phyloP scores from a whole-genome alignment of 2,888 invertebrate species.

The Argyra leucocephala region DNA sequence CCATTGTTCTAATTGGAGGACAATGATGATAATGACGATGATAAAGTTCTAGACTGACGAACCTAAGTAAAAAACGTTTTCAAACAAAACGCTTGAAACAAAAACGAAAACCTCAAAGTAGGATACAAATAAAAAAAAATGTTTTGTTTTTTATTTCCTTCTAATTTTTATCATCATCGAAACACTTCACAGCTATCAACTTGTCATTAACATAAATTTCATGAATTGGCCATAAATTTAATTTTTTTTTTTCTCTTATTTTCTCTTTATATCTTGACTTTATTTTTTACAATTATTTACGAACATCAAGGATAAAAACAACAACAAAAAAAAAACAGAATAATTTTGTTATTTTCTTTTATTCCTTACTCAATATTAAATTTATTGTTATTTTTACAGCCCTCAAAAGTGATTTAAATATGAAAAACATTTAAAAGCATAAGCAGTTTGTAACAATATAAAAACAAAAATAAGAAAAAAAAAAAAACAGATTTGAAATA shows the following conservation, averaged over 20 bases:
- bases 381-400: constrained; percentile 3
- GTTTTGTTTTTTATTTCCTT: neutral
- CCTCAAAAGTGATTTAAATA: constrained; percentile 6
- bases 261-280: neutral
- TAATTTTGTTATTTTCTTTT: neutral
- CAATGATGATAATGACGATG: too few species aligned
- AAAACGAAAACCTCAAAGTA: too few species aligned
- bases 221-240: constrained; percentile 6
- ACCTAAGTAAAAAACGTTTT: too few species aligned
- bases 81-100: too few species aligned
- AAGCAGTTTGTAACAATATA: neutral
- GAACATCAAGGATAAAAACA: too few species aligned
- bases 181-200: constrained; percentile 6
- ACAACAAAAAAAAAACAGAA: too few species aligned
- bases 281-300: too few species aligned
- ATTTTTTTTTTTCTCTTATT: neutral
- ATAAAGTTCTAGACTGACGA: too few species aligned
- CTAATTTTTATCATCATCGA: constrained; percentile 3
- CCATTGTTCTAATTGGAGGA: too few species aligned
- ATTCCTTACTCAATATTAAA: constrained; percentile 1
- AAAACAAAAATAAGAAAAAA: too few species aligned
- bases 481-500: too few species aligned
- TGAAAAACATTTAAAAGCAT: neutral
- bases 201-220: constrained; percentile 6
- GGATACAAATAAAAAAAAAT: too few species aligned